These are phyloP conservation scores for Blastomussa wellsi DNA, from an alignment of 92 coral and sea anemone species.

Conservation along the genomic window DNA sequence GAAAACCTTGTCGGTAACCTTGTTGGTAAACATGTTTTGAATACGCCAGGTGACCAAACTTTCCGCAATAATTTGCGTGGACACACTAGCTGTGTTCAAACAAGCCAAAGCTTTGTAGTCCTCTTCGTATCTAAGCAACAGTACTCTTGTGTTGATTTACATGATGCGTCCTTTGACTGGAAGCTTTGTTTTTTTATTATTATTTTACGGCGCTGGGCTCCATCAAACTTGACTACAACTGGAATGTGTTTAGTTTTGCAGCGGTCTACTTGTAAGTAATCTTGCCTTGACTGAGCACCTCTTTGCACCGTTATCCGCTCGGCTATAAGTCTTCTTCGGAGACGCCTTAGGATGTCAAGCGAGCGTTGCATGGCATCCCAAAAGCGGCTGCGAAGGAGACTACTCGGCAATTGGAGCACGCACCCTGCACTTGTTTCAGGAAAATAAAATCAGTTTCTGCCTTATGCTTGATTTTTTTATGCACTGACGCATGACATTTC, in stretches of 20 bases:
- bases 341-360: too few relatives aligned
- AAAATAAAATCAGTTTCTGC: background rate
- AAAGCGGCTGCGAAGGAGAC: too few relatives aligned
- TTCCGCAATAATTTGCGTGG: background rate
- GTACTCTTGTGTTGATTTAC: background rate
- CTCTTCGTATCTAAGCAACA: background rate
- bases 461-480: background rate
- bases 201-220: conserved; percentile 16
- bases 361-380: too few relatives aligned
- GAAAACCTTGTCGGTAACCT: too few relatives aligned
- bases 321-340: too few relatives aligned
- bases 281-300: conserved; percentile 4
- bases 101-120: background rate
- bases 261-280: conserved; percentile 64
- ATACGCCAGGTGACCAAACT: background rate
- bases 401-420: background rate
- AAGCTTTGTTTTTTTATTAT: conserved; percentile 28
- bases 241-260: conserved; percentile 62
- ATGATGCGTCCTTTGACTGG: conserved; percentile 13
- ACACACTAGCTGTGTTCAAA: background rate
- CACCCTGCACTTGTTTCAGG: background rate
- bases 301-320: background rate
- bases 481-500: background rate
- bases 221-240: conserved; percentile 21
- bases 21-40: background rate